Evolutionary conservation across 2,888 invertebrate genomes (phyloP).

Genomic region (Labia minor): DNA sequence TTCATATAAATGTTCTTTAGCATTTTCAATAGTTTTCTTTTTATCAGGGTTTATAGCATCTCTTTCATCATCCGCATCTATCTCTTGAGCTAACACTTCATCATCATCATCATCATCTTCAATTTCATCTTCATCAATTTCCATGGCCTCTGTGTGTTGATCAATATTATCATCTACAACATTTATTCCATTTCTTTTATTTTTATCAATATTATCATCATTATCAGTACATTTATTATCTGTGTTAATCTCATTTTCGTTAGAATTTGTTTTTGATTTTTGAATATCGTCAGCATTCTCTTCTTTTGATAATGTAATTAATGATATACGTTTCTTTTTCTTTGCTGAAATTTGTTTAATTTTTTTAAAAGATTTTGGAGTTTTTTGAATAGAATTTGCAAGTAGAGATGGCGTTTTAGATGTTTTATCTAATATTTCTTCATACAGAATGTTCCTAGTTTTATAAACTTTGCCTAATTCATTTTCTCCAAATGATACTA

Average conservation of each 20-base stretch:
- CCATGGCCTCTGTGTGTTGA: background rate
- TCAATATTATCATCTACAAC: background rate
- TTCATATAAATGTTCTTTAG: background rate
- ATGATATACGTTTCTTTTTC: background rate
- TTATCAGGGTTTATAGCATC: background rate
- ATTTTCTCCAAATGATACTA: slow-evolving; percentile 60
- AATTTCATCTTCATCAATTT: background rate
- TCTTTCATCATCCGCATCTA: background rate
- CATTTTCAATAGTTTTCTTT: background rate
- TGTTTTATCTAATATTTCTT: slow-evolving; percentile 18
- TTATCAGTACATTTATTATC: background rate
- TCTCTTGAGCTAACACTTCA: background rate
- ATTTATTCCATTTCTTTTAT: background rate
- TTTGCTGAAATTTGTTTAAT: background rate
- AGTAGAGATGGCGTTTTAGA: slow-evolving; percentile 15
- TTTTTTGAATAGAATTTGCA: background rate
- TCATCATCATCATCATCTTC: slow-evolving; percentile 14
- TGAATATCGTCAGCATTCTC: background rate
- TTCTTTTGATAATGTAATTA: slow-evolving; percentile 16
- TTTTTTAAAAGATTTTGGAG: slow-evolving; percentile 18
- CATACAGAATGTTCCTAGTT: background rate
- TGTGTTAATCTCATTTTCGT: background rate
- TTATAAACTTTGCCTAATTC: slow-evolving; percentile 57
- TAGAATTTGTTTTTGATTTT: background rate
- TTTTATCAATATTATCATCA: background rate